These are phyloP conservation scores for Xiphias gladius DNA, from an alignment of 2,113 vertebrate species.

Conservation along the genomic window DNA sequence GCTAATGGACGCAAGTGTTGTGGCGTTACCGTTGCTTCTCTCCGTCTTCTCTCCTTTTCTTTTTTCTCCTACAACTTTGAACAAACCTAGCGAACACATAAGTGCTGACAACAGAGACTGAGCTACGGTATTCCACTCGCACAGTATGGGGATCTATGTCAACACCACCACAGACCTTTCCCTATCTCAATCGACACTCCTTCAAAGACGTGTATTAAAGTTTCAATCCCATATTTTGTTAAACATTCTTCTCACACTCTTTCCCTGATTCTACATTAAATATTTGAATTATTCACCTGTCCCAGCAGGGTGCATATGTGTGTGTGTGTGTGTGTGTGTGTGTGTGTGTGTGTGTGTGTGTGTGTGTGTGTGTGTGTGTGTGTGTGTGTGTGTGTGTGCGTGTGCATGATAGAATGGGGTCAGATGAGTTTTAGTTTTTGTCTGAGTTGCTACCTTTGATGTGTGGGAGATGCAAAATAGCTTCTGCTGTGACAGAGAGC, in stretches of 20 bases:
- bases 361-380: constrained; percentile 30
- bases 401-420: constrained; percentile 71
- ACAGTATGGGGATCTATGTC: background rate
- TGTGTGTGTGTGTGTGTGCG: constrained; percentile 28
- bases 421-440: constrained; percentile 66
- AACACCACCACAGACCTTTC: background rate
- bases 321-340: constrained; percentile 17
- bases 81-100: background rate
- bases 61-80: background rate
- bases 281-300: constrained; percentile 37
- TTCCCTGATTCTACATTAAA: constrained; percentile 41
- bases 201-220: background rate
- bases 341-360: constrained; percentile 27
- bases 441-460: constrained; percentile 62
- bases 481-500: constrained; percentile 24
- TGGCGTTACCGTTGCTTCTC: background rate
- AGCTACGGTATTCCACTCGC: background rate
- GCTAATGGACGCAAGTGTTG: constrained; percentile 50
- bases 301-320: constrained; percentile 34
- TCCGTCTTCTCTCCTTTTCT: constrained; percentile 7
- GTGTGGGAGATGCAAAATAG: constrained; percentile 35
- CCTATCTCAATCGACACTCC: background rate
- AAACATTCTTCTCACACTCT: constrained; percentile 10
- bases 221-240: background rate
- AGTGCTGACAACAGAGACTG: background rate